Base-by-base conservation (phyloP, 1,140 invertebrate genomes). In the Drosophila arizonae region DNA sequence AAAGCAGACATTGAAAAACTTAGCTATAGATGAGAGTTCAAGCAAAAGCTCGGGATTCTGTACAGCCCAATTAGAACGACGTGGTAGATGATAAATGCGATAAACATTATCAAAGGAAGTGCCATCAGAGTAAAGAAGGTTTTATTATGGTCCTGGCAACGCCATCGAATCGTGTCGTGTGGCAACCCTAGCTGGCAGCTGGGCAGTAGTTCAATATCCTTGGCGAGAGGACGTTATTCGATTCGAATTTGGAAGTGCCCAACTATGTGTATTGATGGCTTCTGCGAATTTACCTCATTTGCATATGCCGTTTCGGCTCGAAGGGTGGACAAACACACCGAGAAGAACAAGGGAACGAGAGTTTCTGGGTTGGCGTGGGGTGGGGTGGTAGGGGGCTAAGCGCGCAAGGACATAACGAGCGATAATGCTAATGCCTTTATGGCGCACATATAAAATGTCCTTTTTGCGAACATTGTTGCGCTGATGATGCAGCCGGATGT, bases 341-440 rank as follows among this genome's bases (percentile, higher is more conserved):
- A 54, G 11, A 52, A 54, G 26, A 55, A 39, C 28, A 39, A 39
- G 17, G 1, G 21, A 3, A 24, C 21, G 21, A 1, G 21, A 24
- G 21, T 1, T 39, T 0, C 2, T 4, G n/a, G 3, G 8, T 6
- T 10, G 17, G 55, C 13, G n/a, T 15, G 33, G 43, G 28, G 11
- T n/a, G 33, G 24, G 9, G 11, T n/a, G 45, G 28, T 10, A 4
- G 33, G 30, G 11, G 17, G 8, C n/a, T 24, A 39, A 60, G 56
- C 45, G 33, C 43, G 63, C 67, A 60, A 75, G 86, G 79, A 90
- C 86, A 90, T 86, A 90, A 90, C 86, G 86, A 90, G 86, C 86
- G 86, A 86, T 90, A 90, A 86, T 90, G 86, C 86, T 90, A 90
- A 90, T 90, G 86, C 81, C 79, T 90, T 90, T 90, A 90, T 90